A percentile compares a stretch with the other conserved stretches of the same genome.
These are phyloP conservation scores for Neosilurus mollespiculum DNA, from an alignment of 2,797 vertebrate genomes.

Conservation along the genomic window DNA sequence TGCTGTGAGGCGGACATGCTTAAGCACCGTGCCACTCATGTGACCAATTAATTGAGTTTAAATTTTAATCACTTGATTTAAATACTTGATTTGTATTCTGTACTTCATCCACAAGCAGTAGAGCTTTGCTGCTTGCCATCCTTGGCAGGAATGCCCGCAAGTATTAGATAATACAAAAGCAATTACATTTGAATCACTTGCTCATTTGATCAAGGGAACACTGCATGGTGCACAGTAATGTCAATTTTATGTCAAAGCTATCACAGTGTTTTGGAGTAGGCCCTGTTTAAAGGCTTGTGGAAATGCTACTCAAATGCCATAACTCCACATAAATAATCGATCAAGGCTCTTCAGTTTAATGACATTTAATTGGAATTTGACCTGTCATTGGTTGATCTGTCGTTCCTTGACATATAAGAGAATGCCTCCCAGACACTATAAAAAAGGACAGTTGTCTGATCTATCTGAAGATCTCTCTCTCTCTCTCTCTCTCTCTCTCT, in stretches of 20 bases:
- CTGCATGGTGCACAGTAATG: neutral
- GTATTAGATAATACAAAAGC: neutral
- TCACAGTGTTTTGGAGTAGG: neutral
- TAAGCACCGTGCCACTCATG: neutral
- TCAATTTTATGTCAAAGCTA: conserved; percentile 15
- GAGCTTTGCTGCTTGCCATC: neutral
- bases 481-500: no score
- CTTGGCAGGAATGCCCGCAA: neutral
- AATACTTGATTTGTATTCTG: neutral
- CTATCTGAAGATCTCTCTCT: neutral
- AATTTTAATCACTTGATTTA: neutral
- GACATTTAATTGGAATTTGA: conserved; percentile 19
- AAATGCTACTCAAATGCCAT: conserved; percentile 24
- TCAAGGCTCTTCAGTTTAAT: conserved; percentile 45
- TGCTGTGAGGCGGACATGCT: no score
- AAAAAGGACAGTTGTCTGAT: conserved; percentile 39
- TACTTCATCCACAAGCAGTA: neutral
- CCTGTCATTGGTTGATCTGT: conserved; percentile 12
- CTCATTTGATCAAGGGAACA: neutral
- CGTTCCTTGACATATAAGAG: conserved; percentile 33
- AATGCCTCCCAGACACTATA: conserved; percentile 10
- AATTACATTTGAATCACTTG: neutral
- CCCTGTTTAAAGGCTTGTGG: neutral
- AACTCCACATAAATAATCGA: conserved; percentile 41
- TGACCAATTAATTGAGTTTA: neutral